Percentiles rank a stretch among this genome's conserved stretches.
These are phyloP conservation scores for Hydrocynus forskahlii DNA, from an alignment of 2,797 vertebrate genomes.

Conservation along the genomic window DNA sequence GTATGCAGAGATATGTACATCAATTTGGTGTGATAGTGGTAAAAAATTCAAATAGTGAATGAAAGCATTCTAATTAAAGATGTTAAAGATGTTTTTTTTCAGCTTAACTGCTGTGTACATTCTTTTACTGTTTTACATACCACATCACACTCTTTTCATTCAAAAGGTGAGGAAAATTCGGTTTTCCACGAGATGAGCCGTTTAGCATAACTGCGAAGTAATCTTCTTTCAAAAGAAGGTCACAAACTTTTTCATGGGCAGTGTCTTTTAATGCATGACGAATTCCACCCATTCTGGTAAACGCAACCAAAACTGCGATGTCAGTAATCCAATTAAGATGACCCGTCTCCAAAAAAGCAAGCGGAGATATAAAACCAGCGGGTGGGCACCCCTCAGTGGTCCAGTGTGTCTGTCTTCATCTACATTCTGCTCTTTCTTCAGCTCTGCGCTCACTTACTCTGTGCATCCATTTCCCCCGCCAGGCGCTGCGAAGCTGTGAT, in stretches of 20 bases:
- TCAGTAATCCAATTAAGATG: conserved; percentile 8
- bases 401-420: conserved; percentile 21
- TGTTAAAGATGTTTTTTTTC: no score
- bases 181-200: no score
- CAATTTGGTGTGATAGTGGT: no score
- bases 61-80: no score
- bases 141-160: no score
- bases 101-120: no score
- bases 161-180: neutral
- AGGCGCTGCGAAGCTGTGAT: conserved; percentile 46
- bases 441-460: conserved; percentile 4
- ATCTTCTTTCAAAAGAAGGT: neutral
- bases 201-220: neutral
- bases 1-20: no score
- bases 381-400: neutral
- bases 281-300: neutral
- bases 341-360: neutral
- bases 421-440: conserved; percentile 25
- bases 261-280: neutral
- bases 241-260: neutral
- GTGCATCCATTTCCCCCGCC: conserved; percentile 1
- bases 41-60: no score
- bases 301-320: neutral
- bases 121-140: no score
- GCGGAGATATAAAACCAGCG: neutral